Percentiles rank a stretch among this genome's conserved stretches.
Evolutionary conservation across 1,140 invertebrate species (phyloP).

Genomic region (Meloidogyne chitwoodi): DNA sequence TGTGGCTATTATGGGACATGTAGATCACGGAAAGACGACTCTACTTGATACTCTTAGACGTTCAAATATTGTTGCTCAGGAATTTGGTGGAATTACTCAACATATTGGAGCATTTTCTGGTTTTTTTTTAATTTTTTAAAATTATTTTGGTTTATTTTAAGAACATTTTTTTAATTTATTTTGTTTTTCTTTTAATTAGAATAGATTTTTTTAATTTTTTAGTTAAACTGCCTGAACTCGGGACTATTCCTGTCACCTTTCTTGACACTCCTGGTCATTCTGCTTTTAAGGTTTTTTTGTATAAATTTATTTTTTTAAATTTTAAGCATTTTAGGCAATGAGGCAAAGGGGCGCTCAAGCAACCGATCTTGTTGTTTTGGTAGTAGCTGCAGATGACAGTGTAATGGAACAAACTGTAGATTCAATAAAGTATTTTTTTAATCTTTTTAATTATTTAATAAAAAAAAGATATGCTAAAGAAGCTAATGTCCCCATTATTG

Average conservation of each 20-base stretch:
- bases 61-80: constrained; percentile 77
- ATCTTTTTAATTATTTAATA: neutral
- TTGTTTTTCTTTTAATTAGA: too few species aligned
- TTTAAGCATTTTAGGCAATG: constrained; percentile 39
- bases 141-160: neutral
- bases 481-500: constrained; percentile 79
- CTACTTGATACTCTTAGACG: constrained; percentile 82
- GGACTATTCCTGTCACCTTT: constrained; percentile 75
- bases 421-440: constrained; percentile 63
- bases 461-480: constrained; percentile 49
- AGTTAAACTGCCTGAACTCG: constrained; percentile 69
- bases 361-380: constrained; percentile 91
- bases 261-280: constrained; percentile 99
- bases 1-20: constrained; percentile 97
- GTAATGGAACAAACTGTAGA: constrained; percentile 91
- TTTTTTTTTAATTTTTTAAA: neutral
- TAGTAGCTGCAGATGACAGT: constrained; percentile 96
- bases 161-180: neutral
- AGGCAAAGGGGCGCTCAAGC: constrained; percentile 75
- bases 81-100: constrained; percentile 99
- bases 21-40: constrained; percentile 98
- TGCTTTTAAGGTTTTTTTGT: constrained; percentile 64
- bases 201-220: constrained; percentile 34
- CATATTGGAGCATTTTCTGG: constrained; percentile 96
- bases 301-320: constrained; percentile 77